Conservation (phyloP, 2,113 vertebrate species). For the Cercocebus atys region DNA sequence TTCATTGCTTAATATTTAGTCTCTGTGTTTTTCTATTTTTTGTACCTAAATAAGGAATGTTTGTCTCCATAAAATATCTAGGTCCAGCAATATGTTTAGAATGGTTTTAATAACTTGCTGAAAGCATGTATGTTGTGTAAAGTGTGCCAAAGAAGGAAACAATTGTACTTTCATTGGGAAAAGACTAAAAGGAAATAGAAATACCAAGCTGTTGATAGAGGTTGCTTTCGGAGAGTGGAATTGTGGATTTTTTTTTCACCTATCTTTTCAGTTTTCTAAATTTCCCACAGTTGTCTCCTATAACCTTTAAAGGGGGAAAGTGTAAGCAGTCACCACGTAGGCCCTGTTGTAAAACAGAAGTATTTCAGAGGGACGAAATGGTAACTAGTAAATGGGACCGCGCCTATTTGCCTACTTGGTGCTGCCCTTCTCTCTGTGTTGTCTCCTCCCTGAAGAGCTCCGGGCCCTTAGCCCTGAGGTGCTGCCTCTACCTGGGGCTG, state of each 20-base stretch:
- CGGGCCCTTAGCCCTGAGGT: not conserved
- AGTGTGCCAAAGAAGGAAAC: not conserved
- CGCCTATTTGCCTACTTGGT: not conserved
- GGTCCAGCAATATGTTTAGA: not conserved
- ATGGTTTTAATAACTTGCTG: conserved; percentile 8
- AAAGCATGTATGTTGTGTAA: not conserved
- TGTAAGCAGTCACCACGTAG: not conserved
- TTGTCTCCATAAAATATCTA: conserved; percentile 10
- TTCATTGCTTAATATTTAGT: conserved; percentile 9
- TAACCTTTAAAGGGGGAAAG: not conserved
- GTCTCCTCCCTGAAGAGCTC: not conserved
- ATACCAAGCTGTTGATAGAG: not conserved
- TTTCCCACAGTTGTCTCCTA: not conserved
- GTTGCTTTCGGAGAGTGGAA: not conserved
- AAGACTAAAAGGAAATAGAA: not conserved
- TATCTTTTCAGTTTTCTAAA: not conserved
- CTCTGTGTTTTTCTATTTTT: not conserved
- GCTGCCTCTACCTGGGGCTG: rapidly evolving
- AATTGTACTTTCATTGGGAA: not conserved
- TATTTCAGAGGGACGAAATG: not conserved
- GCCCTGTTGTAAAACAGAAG: not conserved
- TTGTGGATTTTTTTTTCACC: not conserved
- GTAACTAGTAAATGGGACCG: not conserved
- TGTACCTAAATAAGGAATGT: not conserved
- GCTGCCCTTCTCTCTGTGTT: not conserved